These are phyloP conservation scores for Gallinago nigripennis DNA, from an alignment of 2,797 vertebrate genomes.

Conservation along the genomic window DNA sequence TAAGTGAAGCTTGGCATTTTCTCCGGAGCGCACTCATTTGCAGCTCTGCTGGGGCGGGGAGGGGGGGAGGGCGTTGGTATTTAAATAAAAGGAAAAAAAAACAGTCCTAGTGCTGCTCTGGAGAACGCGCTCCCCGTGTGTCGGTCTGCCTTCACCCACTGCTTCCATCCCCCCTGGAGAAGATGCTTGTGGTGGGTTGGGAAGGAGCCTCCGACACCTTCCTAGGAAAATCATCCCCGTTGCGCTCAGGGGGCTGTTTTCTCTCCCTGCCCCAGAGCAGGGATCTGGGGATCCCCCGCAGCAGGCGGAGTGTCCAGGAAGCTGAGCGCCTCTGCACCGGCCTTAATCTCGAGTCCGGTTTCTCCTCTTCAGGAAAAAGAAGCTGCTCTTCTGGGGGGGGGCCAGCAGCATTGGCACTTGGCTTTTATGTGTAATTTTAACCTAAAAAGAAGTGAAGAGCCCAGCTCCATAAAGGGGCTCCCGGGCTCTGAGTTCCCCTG, in stretches of 20 bases:
- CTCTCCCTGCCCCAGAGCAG: not conserved
- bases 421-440: constrained; percentile 94
- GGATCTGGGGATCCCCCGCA: not conserved
- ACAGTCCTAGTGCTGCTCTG: constrained; percentile 15
- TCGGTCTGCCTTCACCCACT: not conserved
- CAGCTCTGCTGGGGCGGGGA: not conserved
- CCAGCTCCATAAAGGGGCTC: not conserved
- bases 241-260: not conserved
- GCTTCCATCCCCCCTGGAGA: constrained; percentile 1
- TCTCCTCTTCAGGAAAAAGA: constrained; percentile 91
- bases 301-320: not conserved
- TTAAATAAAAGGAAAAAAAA: constrained; percentile 41
- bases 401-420: constrained; percentile 93
- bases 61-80: not conserved
- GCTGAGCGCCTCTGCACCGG: not conserved
- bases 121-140: not conserved
- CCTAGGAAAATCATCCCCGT: not conserved
- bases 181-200: not conserved
- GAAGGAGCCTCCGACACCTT: not conserved
- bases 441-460: constrained; percentile 73
- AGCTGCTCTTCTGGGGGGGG: constrained; percentile 90
- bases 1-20: constrained; percentile 51
- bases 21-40: constrained; percentile 7
- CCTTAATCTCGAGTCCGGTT: constrained; percentile 87
- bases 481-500: not conserved